Evolutionary conservation across 2,888 invertebrate species (phyloP).

Genomic region (Cryptophagus acutangulus): DNA sequence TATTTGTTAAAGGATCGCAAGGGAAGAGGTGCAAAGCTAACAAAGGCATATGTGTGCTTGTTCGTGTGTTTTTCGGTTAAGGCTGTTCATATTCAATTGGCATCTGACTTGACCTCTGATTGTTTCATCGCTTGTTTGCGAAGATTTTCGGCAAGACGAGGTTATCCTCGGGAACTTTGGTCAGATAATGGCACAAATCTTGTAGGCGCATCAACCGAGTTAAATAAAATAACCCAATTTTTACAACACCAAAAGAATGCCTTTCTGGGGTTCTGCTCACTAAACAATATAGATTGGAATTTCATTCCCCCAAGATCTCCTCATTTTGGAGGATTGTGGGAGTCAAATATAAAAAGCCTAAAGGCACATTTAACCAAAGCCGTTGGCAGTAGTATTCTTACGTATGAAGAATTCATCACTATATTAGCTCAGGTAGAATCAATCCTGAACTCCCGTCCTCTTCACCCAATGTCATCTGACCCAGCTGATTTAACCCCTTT

Average conservation of each 20-base stretch:
- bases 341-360: no score
- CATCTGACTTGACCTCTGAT: conserved; percentile 9
- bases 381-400: no score
- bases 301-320: no score
- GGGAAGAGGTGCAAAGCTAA: conserved; percentile 11
- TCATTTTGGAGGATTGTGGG: no score
- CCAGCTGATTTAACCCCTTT: no score
- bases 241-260: not conserved
- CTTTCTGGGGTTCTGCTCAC: not conserved
- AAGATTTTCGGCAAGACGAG: not conserved
- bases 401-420: no score
- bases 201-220: not conserved
- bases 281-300: no score
- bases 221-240: not conserved
- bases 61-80: conserved; percentile 19
- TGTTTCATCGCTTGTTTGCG: not conserved
- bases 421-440: no score
- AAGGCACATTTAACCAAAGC: no score
- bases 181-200: not conserved
- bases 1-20: conserved; percentile 11
- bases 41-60: conserved; percentile 16
- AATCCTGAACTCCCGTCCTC: no score
- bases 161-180: not conserved
- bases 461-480: no score
- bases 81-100: conserved; percentile 19